Evolutionary conservation across 2,797 vertebrate species (phyloP).

Genomic region (Hyperoplus immaculatus): DNA sequence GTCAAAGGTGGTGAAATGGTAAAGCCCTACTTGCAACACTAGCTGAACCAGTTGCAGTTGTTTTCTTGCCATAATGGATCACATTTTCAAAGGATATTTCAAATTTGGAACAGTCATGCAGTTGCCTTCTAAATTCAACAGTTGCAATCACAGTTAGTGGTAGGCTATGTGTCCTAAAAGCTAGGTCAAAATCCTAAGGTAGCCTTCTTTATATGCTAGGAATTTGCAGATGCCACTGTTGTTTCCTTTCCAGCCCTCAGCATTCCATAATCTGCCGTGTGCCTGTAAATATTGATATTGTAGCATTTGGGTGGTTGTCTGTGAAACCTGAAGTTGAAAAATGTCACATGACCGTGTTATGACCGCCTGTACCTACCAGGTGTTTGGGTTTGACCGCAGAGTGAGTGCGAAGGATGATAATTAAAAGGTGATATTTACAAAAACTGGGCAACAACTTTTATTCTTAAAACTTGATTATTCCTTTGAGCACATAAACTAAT

Average conservation of each 20-base stretch:
- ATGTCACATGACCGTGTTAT: neutral
- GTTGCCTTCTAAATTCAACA: too few relatives aligned
- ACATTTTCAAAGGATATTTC: neutral
- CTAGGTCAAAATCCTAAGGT: too few relatives aligned
- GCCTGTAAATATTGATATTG: neutral
- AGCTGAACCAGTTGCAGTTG: constrained; percentile 3
- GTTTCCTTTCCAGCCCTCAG: neutral
- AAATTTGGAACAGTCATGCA: neutral
- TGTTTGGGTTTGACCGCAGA: neutral
- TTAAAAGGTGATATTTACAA: neutral
- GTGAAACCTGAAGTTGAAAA: neutral
- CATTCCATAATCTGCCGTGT: neutral
- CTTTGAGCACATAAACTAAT: neutral
- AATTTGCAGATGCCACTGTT: neutral
- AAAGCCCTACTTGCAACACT: constrained; percentile 1
- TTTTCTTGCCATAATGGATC: neutral
- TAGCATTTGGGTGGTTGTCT: neutral
- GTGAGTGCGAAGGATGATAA: neutral
- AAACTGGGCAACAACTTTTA: neutral
- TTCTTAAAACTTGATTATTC: neutral
- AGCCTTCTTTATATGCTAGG: neutral
- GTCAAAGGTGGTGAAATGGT: neutral
- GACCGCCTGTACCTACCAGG: neutral
- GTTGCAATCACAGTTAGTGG: neutral
- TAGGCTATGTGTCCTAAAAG: neutral